phyloP scores from a whole-genome alignment of 1,140 invertebrate genomes.

The Nomia melanderi region DNA sequence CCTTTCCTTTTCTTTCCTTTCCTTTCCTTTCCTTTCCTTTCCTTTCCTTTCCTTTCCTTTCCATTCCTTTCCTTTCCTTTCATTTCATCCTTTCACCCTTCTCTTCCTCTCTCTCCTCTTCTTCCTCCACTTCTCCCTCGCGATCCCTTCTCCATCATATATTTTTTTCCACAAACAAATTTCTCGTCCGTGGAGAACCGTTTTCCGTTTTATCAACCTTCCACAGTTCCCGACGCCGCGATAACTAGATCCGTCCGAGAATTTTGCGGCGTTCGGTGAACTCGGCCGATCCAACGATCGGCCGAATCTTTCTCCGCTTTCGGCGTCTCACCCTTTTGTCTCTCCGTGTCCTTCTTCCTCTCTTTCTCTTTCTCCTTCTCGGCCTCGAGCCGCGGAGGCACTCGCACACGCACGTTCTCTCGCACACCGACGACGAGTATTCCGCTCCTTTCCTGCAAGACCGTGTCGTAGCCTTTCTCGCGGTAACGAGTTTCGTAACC shows the following conservation, averaged over 20 bases:
- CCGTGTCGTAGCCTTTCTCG: slow-evolving; percentile 43
- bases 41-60: slow-evolving; percentile 26
- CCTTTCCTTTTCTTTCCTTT: slow-evolving; percentile 28
- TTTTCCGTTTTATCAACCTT: neutral
- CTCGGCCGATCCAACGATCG: slow-evolving; percentile 8
- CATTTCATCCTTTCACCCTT: no score
- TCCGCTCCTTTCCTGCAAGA: slow-evolving; percentile 33
- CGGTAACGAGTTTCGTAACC: slow-evolving; percentile 46
- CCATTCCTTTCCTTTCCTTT: no score
- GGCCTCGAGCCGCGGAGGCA: slow-evolving; percentile 19
- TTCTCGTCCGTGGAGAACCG: slow-evolving; percentile 25
- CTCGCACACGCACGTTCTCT: slow-evolving; percentile 21
- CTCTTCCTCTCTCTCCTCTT: no score
- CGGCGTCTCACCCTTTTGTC: slow-evolving; percentile 32
- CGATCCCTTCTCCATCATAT: no score
- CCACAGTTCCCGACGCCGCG: neutral
- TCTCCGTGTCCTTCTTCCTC: neutral
- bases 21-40: slow-evolving; percentile 25
- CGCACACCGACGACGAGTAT: slow-evolving; percentile 16
- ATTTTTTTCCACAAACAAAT: neutral
- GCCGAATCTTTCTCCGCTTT: slow-evolving; percentile 27
- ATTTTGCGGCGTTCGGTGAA: slow-evolving; percentile 10
- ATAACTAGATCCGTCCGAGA: neutral
- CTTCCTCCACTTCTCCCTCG: neutral
- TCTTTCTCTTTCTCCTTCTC: slow-evolving; percentile 8